A percentile compares a stretch with the other conserved stretches of the same genome.
phyloP scores from a whole-genome alignment of 2,797 vertebrate species.

The Ptychobarbus kaznakovi region DNA sequence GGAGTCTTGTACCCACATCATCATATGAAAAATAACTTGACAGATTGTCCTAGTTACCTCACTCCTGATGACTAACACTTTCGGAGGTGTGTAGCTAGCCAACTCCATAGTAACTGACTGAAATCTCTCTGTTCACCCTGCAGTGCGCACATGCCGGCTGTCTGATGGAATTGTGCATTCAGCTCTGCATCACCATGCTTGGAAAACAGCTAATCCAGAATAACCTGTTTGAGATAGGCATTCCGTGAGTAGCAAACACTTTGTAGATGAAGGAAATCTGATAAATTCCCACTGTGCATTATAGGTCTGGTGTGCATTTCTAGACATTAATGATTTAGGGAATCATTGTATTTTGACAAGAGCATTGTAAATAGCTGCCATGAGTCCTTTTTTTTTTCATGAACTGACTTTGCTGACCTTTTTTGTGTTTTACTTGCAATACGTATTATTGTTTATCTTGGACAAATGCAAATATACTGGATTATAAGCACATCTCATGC shows the following conservation, averaged over 20 bases:
- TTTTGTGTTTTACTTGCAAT: no score
- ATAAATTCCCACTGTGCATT: not conserved
- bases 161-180: slow-evolving; percentile 97
- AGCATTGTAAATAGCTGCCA: not conserved
- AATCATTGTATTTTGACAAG: not conserved
- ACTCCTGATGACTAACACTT: slow-evolving; percentile 30
- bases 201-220: slow-evolving; percentile 99
- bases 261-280: not conserved
- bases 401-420: not conserved
- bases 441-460: not conserved
- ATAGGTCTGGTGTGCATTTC: not conserved
- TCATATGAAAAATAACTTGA: slow-evolving; percentile 21
- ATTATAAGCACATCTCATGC: not conserved
- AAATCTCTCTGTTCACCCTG: slow-evolving; percentile 16
- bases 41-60: slow-evolving; percentile 16
- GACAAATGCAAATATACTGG: slow-evolving; percentile 13
- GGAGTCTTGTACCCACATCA: not conserved
- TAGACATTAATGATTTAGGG: not conserved
- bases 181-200: slow-evolving; percentile 97
- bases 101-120: slow-evolving; percentile 41
- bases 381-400: not conserved
- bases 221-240: slow-evolving; percentile 96
- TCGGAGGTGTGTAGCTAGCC: not conserved
- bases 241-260: slow-evolving; percentile 86
- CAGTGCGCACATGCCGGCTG: slow-evolving; percentile 96